These are phyloP conservation scores for Dunckerocampus dactyliophorus DNA, from an alignment of 2,113 vertebrate species.

Conservation along the genomic window DNA sequence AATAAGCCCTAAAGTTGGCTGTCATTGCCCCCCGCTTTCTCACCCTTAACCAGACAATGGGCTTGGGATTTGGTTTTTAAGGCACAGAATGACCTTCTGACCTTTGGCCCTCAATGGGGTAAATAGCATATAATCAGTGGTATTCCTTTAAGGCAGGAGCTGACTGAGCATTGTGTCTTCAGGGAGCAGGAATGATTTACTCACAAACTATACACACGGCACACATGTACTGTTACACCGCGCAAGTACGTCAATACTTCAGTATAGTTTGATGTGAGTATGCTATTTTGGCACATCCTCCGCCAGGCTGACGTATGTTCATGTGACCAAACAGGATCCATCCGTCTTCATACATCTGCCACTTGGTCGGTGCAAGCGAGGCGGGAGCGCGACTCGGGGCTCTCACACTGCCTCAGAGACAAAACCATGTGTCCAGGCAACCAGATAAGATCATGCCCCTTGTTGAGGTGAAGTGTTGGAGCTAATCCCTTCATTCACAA, in stretches of 20 bases:
- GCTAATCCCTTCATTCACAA: slow-evolving; percentile 88
- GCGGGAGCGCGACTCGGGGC: slow-evolving; percentile 47
- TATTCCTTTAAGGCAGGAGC: slow-evolving; percentile 83
- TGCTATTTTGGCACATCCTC: slow-evolving; percentile 30
- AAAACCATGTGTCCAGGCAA: slow-evolving; percentile 79
- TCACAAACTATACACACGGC: slow-evolving; percentile 18
- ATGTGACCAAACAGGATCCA: slow-evolving; percentile 51
- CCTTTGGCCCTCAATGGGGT: slow-evolving; percentile 87
- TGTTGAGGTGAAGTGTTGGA: slow-evolving; percentile 83
- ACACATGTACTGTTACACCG: slow-evolving; percentile 38
- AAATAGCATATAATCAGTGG: slow-evolving; percentile 97
- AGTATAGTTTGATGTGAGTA: slow-evolving; percentile 22
- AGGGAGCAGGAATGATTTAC: slow-evolving; percentile 54
- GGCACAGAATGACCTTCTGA: slow-evolving; percentile 63
- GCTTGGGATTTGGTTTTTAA: slow-evolving; percentile 59
- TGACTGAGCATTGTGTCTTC: slow-evolving; percentile 66
- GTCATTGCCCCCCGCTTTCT: slow-evolving; percentile 67
- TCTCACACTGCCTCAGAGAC: slow-evolving; percentile 65
- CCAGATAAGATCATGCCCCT: slow-evolving; percentile 87
- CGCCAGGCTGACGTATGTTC: slow-evolving; percentile 20
- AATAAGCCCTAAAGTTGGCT: slow-evolving; percentile 62
- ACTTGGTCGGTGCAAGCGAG: slow-evolving; percentile 51
- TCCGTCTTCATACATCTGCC: slow-evolving; percentile 51
- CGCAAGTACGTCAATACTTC: slow-evolving; percentile 28
- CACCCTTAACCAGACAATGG: slow-evolving; percentile 68